Evolutionary conservation across 2,797 vertebrate species (phyloP).

Genomic region (Danio aesculapii): DNA sequence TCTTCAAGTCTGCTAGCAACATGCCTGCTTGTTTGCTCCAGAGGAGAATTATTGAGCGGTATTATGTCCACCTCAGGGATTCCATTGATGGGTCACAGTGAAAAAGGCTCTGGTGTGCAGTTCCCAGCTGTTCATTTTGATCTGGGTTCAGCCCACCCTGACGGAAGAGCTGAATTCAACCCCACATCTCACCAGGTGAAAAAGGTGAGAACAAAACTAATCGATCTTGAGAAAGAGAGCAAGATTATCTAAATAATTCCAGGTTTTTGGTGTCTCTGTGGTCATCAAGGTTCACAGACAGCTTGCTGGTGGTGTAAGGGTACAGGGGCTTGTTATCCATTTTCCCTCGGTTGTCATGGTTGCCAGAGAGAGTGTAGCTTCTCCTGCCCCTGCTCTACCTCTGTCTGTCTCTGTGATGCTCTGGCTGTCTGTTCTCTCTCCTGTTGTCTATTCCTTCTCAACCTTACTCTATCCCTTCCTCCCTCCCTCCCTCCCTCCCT

Average conservation of each 20-base stretch:
- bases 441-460: conserved; percentile 7
- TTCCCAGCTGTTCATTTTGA: conserved; percentile 42
- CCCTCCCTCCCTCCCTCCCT: conserved; percentile 23
- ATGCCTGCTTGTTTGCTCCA: conserved; percentile 26
- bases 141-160: conserved; percentile 34
- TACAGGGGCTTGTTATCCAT: conserved; percentile 32
- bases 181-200: conserved; percentile 32
- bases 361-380: conserved; percentile 55
- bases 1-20: conserved; percentile 14
- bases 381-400: conserved; percentile 39
- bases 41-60: conserved; percentile 31
- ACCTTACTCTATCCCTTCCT: conserved; percentile 28
- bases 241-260: conserved; percentile 1
- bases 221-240: conserved; percentile 1
- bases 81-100: conserved; percentile 45
- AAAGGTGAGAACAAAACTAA: background rate
- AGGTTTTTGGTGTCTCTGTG: background rate
- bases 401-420: conserved; percentile 39
- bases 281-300: conserved; percentile 35
- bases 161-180: conserved; percentile 32
- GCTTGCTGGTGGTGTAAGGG: conserved; percentile 36
- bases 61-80: conserved; percentile 46
- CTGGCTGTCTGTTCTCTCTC: conserved; percentile 41
- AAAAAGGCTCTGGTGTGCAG: conserved; percentile 25
- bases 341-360: conserved; percentile 66